A percentile compares a stretch with the other conserved stretches of the same genome.
Evolutionary conservation across 2,888 invertebrate species (phyloP).

Genomic region (Phyto melanocephala): DNA sequence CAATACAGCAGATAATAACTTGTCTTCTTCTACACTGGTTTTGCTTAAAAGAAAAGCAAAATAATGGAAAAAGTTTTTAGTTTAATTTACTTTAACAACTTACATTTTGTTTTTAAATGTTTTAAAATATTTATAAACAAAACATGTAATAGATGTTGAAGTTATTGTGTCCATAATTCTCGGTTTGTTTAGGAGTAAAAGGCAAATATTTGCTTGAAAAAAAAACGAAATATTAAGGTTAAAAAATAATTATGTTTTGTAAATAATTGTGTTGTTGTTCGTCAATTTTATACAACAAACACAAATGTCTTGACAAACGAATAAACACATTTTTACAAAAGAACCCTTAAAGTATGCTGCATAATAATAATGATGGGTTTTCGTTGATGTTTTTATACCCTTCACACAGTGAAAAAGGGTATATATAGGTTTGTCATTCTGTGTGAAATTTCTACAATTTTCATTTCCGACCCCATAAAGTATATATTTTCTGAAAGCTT

Average conservation of each 20-base stretch:
- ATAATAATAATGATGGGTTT: constrained; percentile 1
- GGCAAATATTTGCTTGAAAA: not conserved
- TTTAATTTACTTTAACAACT: constrained; percentile 18
- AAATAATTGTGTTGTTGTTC: constrained; percentile 4
- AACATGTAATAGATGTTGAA: not conserved
- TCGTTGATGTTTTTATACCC: too few species aligned
- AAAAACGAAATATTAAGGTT: constrained; percentile 1
- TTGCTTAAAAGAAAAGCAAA: not conserved
- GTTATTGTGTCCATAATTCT: not conserved
- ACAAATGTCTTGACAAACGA: not conserved
- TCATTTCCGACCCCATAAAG: too few species aligned
- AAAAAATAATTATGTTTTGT: constrained; percentile 18
- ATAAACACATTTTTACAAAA: not conserved
- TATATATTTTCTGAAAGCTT: too few species aligned
- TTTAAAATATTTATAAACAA: too few species aligned
- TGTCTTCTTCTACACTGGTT: too few species aligned
- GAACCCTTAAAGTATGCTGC: not conserved
- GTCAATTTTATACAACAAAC: constrained; percentile 31
- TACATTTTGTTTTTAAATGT: too few species aligned
- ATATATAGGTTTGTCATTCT: too few species aligned
- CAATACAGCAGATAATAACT: too few species aligned
- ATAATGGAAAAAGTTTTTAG: constrained; percentile 33
- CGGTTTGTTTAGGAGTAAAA: not conserved
- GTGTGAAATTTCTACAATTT: too few species aligned
- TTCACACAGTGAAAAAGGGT: too few species aligned